Evolutionary conservation across 2,797 vertebrate species (phyloP).

Genomic region (Vipera ursinii): DNA sequence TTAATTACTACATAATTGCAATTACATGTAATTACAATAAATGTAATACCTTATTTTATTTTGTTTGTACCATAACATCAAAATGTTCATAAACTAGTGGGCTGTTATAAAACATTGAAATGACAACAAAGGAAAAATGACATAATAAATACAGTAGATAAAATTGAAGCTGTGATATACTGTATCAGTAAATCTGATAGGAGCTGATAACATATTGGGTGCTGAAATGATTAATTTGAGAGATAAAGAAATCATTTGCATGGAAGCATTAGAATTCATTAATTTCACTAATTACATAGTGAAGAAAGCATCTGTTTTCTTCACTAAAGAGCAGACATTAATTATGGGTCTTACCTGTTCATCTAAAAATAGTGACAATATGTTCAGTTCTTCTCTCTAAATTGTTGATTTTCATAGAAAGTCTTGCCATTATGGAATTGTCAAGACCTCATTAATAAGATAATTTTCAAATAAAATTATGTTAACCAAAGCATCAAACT

Average conservation of each 20-base stretch:
- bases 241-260: slow-evolving; percentile 80
- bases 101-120: slow-evolving; percentile 37
- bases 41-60: slow-evolving; percentile 5
- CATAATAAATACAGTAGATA: slow-evolving; percentile 32
- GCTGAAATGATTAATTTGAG: slow-evolving; percentile 81
- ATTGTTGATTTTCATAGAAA: slow-evolving; percentile 42
- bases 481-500: neutral
- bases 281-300: slow-evolving; percentile 83
- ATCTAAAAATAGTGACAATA: slow-evolving; percentile 77
- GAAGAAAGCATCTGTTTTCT: slow-evolving; percentile 85
- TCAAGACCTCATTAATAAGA: slow-evolving; percentile 29
- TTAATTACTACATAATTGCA: neutral
- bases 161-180: slow-evolving; percentile 76
- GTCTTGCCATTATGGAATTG: slow-evolving; percentile 30
- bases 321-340: slow-evolving; percentile 75
- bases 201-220: slow-evolving; percentile 66
- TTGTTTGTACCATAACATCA: slow-evolving; percentile 36
- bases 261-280: slow-evolving; percentile 84
- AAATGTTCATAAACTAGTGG: slow-evolving; percentile 3
- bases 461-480: slow-evolving; percentile 9
- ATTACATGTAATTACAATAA: neutral
- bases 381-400: slow-evolving; percentile 45
- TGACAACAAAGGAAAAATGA: slow-evolving; percentile 27
- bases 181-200: slow-evolving; percentile 60
- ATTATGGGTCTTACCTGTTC: slow-evolving; percentile 76